Evolutionary conservation across 2,888 invertebrate genomes (phyloP), one percentile per base, ranked within the genome.

Genomic region (Scaptomyza flava): DNA sequence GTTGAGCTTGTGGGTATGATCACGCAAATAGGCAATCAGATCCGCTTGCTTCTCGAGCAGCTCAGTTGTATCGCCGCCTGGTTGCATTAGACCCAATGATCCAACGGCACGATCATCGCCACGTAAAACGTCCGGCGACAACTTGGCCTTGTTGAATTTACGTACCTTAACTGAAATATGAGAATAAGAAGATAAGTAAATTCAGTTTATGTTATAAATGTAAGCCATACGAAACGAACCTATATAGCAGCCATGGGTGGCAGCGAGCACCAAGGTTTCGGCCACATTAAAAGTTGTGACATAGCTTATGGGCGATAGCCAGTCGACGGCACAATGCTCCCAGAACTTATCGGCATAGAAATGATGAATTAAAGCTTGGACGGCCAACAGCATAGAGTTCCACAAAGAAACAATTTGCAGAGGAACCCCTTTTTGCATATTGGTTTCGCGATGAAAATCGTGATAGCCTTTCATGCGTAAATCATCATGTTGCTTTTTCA

Each of bases 11-110:
- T 93, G 93, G 80, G 95, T 95, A 75, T 95, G 95, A 84, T 95
- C 95, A 74, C 93, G 93, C 60, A 95, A 91, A 87, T 95, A 95
- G 83, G 93, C 93, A 72, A 96, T 95, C 8, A 95, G 92, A 91
- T 95, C 95, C 30, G 95, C 95, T 93, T 95, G 95, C 89, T 95
- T 95, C 82, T 95, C 95, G 48, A 95, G 91, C 54, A 95, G 92
- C 64, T 95, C 95, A 20, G 93, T 92, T 7, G 93, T 91, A 81
- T 93, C 93, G 61, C 93, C 93, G 11, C 93, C 93, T 2, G 92
- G 91, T 52, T 92, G 92, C 86, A 91, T 89, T 1, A 92, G 79
- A 3, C 92, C 92, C 68, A 92, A 73, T 0, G 91, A 91, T 11
- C 92, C 92, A 7, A 81, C 81, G 0, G 85, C 80, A 17, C 78